Conservation (phyloP, 92 coral and sea anemone species). For the Palythoa caribaeorum region DNA sequence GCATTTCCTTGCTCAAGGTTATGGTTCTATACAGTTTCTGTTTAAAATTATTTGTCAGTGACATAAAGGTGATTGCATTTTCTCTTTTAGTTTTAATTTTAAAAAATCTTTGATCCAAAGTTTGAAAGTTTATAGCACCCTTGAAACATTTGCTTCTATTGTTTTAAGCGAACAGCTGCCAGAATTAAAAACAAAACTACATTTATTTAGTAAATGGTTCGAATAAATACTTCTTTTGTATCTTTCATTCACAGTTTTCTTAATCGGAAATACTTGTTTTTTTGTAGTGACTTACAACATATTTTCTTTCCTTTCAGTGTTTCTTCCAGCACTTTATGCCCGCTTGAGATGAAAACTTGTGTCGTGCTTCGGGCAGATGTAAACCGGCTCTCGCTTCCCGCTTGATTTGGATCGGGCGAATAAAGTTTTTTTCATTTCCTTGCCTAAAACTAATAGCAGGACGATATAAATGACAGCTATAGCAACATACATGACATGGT, state of each 20-base stretch:
- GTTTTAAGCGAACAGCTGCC: too few species aligned
- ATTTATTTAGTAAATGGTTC: too few species aligned
- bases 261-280: background rate
- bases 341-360: background rate
- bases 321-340: background rate
- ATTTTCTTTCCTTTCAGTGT: background rate
- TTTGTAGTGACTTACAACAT: slow-evolving; percentile 8
- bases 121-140: too few species aligned
- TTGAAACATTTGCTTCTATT: too few species aligned
- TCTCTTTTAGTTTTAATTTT: too few species aligned
- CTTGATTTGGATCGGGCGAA: slow-evolving; percentile 19
- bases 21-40: too few species aligned
- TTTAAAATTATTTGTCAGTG: too few species aligned
- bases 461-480: slow-evolving; percentile 28
- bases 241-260: background rate
- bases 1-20: too few species aligned
- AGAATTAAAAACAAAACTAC: too few species aligned
- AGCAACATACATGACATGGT: slow-evolving; percentile 4
- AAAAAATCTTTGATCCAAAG: too few species aligned
- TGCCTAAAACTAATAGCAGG: background rate
- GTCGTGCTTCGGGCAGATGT: slow-evolving; percentile 35
- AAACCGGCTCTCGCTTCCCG: background rate
- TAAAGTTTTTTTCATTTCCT: slow-evolving; percentile 40
- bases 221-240: too few species aligned
- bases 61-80: too few species aligned